Evolutionary conservation across 2,113 vertebrate genomes (phyloP).

Genomic region (Asarcornis scutulata): DNA sequence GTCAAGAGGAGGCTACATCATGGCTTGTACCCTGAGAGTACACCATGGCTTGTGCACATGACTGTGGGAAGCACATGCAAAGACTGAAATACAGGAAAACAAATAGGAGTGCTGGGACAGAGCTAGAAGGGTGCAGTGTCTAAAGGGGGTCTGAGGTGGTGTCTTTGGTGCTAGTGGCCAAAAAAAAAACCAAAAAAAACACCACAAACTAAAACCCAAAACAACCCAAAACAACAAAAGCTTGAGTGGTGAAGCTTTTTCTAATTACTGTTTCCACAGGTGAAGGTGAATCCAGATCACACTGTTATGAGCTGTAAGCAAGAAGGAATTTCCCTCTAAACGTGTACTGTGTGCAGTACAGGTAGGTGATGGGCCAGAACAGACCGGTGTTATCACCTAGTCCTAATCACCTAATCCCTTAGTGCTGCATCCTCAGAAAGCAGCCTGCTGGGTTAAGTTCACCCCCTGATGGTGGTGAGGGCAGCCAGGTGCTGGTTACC

Average conservation of each 20-base stretch:
- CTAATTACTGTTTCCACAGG: background rate
- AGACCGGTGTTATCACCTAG: accelerated
- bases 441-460: background rate
- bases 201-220: no score
- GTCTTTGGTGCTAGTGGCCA: background rate
- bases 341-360: accelerated
- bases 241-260: accelerated
- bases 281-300: background rate
- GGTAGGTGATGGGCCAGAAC: background rate
- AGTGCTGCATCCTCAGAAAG: background rate
- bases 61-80: accelerated
- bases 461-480: accelerated
- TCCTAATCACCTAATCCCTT: background rate
- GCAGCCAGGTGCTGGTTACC: conserved; percentile 68
- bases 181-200: background rate
- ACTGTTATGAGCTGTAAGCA: background rate
- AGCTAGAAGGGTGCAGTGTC: background rate
- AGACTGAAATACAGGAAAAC: background rate
- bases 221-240: no score
- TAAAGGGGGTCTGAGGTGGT: background rate
- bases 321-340: background rate
- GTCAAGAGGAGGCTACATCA: background rate
- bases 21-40: no score
- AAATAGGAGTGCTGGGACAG: background rate
- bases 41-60: no score